A percentile compares a stretch with the other conserved stretches of the same genome.
These are phyloP conservation scores for Hemicrepidius hirtus DNA, from an alignment of 2,888 invertebrate species.

Conservation along the genomic window DNA sequence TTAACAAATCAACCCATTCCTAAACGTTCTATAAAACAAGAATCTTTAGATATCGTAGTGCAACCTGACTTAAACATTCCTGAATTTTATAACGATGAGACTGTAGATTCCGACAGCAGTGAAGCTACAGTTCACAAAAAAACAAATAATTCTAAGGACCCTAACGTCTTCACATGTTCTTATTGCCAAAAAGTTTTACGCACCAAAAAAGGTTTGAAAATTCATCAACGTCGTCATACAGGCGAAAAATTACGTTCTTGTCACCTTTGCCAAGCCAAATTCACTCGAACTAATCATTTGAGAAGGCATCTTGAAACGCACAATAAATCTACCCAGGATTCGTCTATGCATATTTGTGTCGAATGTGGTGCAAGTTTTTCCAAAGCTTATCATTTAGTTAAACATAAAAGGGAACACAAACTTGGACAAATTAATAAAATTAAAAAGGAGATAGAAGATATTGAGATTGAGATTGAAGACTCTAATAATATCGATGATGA, in stretches of 20 bases:
- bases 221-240: slow-evolving; percentile 67
- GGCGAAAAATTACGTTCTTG: slow-evolving; percentile 67
- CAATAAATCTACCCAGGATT: slow-evolving; percentile 58
- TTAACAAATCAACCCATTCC: slow-evolving; percentile 47
- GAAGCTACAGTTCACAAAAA: slow-evolving; percentile 46
- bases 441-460: slow-evolving; percentile 47
- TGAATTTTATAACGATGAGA: slow-evolving; percentile 57
- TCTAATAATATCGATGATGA: slow-evolving; percentile 45
- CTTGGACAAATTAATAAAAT: slow-evolving; percentile 34
- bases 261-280: slow-evolving; percentile 66
- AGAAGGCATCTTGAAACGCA: slow-evolving; percentile 67
- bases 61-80: slow-evolving; percentile 58
- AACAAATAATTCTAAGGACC: slow-evolving; percentile 58
- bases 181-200: slow-evolving; percentile 66
- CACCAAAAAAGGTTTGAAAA: slow-evolving; percentile 65
- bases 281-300: slow-evolving; percentile 67
- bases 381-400: slow-evolving; percentile 59
- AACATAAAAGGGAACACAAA: slow-evolving; percentile 61
- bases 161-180: slow-evolving; percentile 61
- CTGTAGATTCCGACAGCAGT: slow-evolving; percentile 55
- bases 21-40: slow-evolving; percentile 48
- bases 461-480: slow-evolving; percentile 48
- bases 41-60: slow-evolving; percentile 59
- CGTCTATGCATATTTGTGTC: slow-evolving; percentile 57
- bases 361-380: slow-evolving; percentile 62